Conservation (phyloP, 2,797 vertebrate genomes). For the Lates japonicus region DNA sequence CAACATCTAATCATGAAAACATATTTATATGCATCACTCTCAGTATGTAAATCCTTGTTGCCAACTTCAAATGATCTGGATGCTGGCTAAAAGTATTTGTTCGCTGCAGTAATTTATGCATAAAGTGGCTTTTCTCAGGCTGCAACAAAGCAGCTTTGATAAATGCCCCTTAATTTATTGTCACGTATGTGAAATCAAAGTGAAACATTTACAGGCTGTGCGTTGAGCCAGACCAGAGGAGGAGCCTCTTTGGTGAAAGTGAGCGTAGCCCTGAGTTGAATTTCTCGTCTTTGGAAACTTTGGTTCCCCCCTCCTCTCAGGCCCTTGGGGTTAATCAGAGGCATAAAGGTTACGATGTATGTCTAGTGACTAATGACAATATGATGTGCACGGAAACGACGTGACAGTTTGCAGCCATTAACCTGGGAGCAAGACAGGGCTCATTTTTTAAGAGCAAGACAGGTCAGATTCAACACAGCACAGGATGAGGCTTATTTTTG, state of each 20-base stretch:
- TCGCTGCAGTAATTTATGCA: conserved; percentile 93
- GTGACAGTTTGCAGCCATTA: conserved; percentile 86
- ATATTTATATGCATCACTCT: conserved; percentile 67
- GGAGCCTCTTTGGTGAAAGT: conserved; percentile 67
- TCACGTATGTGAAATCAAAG: conserved; percentile 96
- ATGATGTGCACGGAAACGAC: conserved; percentile 85
- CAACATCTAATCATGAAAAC: conserved; percentile 54
- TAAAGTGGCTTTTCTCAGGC: conserved; percentile 91
- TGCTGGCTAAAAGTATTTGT: conserved; percentile 90
- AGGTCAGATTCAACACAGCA: conserved; percentile 63
- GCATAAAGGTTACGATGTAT: conserved; percentile 92
- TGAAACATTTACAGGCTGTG: conserved; percentile 95
- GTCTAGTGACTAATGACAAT: conserved; percentile 91
- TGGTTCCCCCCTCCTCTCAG: conserved; percentile 70
- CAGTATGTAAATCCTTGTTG: conserved; percentile 88
- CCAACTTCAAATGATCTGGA: conserved; percentile 90
- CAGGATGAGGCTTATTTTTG: conserved; percentile 72
- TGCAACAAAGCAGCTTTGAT: conserved; percentile 92
- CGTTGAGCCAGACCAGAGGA: conserved; percentile 92
- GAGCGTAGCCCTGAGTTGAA: conserved; percentile 45
- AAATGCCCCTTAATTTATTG: conserved; percentile 96
- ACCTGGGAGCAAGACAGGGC: conserved; percentile 71
- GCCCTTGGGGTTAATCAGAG: conserved; percentile 87
- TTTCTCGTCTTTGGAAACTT: conserved; percentile 75
- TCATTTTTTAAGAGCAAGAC: conserved; percentile 65